Conservation (phyloP, 2,888 invertebrate species). For the Dasysyrphus albostriatus region DNA sequence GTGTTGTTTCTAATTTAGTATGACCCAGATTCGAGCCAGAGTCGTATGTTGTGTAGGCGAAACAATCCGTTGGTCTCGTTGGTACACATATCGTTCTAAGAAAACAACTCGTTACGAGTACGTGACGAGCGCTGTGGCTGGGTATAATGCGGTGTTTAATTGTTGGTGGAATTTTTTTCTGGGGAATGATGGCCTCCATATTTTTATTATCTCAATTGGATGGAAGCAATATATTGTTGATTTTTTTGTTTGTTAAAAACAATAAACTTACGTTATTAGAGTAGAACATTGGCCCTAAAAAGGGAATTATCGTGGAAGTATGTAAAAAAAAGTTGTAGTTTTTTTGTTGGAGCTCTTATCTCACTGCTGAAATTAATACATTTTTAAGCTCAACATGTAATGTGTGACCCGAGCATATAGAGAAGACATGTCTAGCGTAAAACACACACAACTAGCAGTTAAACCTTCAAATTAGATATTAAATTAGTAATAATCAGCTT, state of each 20-base stretch:
- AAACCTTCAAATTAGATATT: too few species aligned
- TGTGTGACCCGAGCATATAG: too few species aligned
- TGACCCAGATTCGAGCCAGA: conserved; percentile 64
- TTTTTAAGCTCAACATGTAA: too few species aligned
- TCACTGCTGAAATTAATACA: background rate
- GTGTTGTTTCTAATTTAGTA: conserved; percentile 55
- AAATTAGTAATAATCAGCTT: too few species aligned
- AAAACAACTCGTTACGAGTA: conserved; percentile 37
- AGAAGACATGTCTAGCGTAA: too few species aligned
- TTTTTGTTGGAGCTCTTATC: background rate
- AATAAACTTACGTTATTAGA: background rate
- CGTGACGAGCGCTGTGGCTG: conserved; percentile 62
- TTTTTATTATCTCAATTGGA: conserved; percentile 61
- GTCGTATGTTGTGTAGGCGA: conserved; percentile 23
- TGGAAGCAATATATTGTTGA: conserved; percentile 37
- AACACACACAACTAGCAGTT: too few species aligned
- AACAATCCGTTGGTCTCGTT: conserved; percentile 58
- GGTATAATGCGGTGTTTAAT: conserved; percentile 49
- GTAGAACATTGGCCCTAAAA: background rate
- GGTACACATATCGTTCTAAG: conserved; percentile 20
- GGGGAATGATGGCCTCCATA: conserved; percentile 59
- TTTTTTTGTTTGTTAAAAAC: conserved; percentile 2
- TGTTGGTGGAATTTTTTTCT: conserved; percentile 45
- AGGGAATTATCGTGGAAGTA: background rate
- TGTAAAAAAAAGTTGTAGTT: background rate